Evolutionary conservation across 2,113 vertebrate species (phyloP).

Genomic region (Nerophis lumbriciformis): DNA sequence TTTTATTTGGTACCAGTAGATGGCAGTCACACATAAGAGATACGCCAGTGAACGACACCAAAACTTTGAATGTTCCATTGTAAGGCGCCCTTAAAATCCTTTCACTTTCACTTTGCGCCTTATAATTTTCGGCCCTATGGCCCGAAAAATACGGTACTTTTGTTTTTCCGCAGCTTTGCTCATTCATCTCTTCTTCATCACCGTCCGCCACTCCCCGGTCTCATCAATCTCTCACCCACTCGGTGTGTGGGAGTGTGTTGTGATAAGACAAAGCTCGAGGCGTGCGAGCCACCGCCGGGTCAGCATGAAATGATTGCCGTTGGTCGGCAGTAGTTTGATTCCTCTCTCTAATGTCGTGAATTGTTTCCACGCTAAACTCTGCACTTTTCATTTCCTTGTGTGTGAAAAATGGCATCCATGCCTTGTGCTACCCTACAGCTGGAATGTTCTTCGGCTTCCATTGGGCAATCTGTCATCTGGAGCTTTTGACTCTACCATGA

Average conservation of each 20-base stretch:
- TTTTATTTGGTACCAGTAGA: no score
- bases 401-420: constrained; percentile 58
- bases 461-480: no score
- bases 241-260: constrained; percentile 32
- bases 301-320: constrained; percentile 33
- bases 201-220: constrained; percentile 24
- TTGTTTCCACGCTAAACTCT: constrained; percentile 42
- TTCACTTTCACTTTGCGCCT: no score
- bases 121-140: no score
- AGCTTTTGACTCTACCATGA: no score
- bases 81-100: no score
- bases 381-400: constrained; percentile 55
- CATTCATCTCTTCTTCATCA: constrained; percentile 30
- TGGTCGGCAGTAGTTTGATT: constrained; percentile 46
- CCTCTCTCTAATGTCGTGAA: constrained; percentile 36
- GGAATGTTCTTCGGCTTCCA: constrained; percentile 12
- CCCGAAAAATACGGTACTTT: not conserved
- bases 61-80: no score
- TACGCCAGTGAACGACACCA: no score
- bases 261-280: constrained; percentile 46
- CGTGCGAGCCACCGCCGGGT: constrained; percentile 41
- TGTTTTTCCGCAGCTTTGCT: constrained; percentile 11
- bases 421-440: constrained; percentile 46
- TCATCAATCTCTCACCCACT: constrained; percentile 50
- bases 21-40: no score